Evolutionary conservation across 2,113 vertebrate genomes (phyloP).

Genomic region (Neodon shergylaensis): DNA sequence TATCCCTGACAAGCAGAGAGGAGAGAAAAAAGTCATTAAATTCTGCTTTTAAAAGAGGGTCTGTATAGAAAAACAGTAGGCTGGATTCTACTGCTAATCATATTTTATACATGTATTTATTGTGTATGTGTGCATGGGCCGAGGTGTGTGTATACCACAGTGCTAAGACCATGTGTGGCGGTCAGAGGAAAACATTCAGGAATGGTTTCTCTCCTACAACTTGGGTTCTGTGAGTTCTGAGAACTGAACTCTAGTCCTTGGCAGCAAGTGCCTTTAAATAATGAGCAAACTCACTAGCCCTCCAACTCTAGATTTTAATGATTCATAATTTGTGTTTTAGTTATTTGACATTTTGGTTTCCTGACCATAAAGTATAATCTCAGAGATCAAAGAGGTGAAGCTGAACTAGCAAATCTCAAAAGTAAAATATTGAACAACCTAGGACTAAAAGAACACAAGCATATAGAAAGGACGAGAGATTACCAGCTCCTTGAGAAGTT

Average conservation of each 20-base stretch:
- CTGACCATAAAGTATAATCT: neutral
- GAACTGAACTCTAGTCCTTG: neutral
- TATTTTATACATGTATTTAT: neutral
- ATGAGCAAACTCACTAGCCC: neutral
- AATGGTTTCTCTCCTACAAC: neutral
- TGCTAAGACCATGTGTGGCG: neutral
- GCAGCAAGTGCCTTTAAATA: neutral
- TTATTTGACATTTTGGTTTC: neutral
- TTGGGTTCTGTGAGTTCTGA: neutral
- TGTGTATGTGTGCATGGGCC: neutral
- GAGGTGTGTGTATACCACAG: neutral
- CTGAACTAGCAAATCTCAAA: neutral
- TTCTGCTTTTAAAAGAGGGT: neutral
- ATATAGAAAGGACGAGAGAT: neutral
- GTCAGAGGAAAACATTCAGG: neutral
- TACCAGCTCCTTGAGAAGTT: neutral
- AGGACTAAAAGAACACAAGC: neutral
- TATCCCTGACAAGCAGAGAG: neutral
- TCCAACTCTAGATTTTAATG: conserved; percentile 14
- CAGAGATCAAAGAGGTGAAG: conserved; percentile 14
- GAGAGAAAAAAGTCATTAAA: neutral
- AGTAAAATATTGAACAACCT: neutral
- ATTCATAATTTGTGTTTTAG: neutral
- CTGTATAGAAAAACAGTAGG: neutral
- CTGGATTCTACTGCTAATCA: neutral